These are phyloP conservation scores for Gobius niger DNA, from an alignment of 2,113 vertebrate species.

Conservation along the genomic window DNA sequence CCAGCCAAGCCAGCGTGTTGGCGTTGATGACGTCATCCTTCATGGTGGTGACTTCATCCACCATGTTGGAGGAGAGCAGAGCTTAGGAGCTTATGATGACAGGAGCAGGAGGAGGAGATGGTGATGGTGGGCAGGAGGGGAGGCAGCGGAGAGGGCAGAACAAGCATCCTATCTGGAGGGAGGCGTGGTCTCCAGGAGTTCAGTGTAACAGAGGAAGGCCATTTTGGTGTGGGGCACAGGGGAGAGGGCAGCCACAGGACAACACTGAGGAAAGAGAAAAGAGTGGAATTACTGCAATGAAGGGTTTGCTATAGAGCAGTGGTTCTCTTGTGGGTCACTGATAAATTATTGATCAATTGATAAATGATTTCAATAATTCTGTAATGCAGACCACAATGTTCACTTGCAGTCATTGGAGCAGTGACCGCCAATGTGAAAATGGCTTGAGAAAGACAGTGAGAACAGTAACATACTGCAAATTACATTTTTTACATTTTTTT, in stretches of 20 bases:
- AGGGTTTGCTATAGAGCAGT: too few species aligned
- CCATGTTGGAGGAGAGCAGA: conserved; percentile 68
- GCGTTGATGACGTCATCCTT: conserved; percentile 85
- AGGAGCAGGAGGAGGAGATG: conserved; percentile 68
- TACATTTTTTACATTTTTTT: too few species aligned
- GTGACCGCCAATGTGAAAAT: too few species aligned
- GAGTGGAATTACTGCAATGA: background rate
- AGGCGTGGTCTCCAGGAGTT: conserved; percentile 58
- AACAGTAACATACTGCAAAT: too few species aligned
- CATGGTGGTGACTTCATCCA: conserved; percentile 79
- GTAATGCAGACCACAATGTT: too few species aligned
- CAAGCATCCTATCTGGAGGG: conserved; percentile 70
- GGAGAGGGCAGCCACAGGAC: conserved; percentile 29
- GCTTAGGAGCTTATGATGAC: conserved; percentile 49
- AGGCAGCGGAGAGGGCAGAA: conserved; percentile 47
- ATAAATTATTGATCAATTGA: too few species aligned
- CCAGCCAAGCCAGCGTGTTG: conserved; percentile 91
- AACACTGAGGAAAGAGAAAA: conserved; percentile 17
- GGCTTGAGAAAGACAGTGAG: too few species aligned
- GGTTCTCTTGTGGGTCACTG: too few species aligned
- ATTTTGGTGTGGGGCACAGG: conserved; percentile 32
- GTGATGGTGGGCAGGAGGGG: conserved; percentile 66
- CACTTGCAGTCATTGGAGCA: too few species aligned
- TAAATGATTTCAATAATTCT: too few species aligned
- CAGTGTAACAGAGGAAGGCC: conserved; percentile 25